phyloP scores from a whole-genome alignment of 2,888 invertebrate genomes.

The Caenorhabditis doughertyi region DNA sequence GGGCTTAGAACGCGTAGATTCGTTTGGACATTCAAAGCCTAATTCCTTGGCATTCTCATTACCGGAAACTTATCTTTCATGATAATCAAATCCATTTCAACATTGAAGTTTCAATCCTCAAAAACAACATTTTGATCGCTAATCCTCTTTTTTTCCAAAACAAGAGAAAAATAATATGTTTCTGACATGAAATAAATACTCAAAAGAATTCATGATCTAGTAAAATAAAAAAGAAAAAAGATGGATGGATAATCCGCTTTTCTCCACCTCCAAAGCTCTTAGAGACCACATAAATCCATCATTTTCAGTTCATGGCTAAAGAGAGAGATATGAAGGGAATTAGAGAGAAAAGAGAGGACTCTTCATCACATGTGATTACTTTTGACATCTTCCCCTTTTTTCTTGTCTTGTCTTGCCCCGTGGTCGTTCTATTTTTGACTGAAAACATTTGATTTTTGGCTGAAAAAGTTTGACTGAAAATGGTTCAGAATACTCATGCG shows the following conservation, averaged over 20 bases:
- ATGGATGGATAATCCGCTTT: constrained; percentile 7
- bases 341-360: neutral
- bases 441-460: neutral
- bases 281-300: neutral
- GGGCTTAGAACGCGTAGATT: too few species aligned
- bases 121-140: neutral
- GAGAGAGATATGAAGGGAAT: neutral
- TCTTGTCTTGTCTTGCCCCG: neutral
- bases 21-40: too few species aligned
- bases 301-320: neutral
- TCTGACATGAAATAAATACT: constrained; percentile 1
- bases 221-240: neutral
- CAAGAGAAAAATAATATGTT: neutral
- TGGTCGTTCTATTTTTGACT: constrained; percentile 3
- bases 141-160: neutral
- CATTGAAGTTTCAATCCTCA: too few species aligned
- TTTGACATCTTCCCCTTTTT: constrained; percentile 20
- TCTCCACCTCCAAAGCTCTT: neutral
- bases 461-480: constrained; percentile 10
- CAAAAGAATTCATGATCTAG: neutral
- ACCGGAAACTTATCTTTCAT: too few species aligned
- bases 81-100: too few species aligned
- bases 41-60: too few species aligned
- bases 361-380: constrained; percentile 49
- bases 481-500: constrained; percentile 14